These are phyloP conservation scores for Microcebus murinus DNA, from an alignment of 2,113 vertebrate species.

Conservation along the genomic window DNA sequence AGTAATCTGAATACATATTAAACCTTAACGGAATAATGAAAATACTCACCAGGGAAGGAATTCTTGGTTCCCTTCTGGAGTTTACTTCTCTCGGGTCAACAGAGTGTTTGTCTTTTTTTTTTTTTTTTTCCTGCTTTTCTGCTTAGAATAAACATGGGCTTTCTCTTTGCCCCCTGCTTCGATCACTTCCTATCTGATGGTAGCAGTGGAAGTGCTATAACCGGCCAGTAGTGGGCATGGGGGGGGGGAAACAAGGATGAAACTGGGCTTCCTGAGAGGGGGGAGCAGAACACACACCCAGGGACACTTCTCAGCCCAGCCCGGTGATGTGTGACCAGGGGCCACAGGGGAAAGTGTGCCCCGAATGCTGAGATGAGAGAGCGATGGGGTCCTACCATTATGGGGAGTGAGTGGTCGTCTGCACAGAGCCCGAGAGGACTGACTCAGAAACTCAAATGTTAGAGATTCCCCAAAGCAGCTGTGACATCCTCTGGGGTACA, in stretches of 20 bases:
- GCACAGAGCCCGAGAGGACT: background rate
- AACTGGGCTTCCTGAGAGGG: background rate
- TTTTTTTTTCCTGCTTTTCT: constrained; percentile 64
- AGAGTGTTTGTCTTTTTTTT: constrained; percentile 45
- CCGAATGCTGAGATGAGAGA: background rate
- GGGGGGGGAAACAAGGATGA: background rate
- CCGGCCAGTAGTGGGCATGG: background rate
- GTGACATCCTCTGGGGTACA: background rate
- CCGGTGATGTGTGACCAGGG: fast-evolving
- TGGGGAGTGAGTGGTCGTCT: background rate
- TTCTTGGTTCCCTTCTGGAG: constrained; percentile 79
- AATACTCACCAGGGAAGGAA: constrained; percentile 83
- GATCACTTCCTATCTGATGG: constrained; percentile 73
- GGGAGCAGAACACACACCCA: background rate
- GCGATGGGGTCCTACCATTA: background rate
- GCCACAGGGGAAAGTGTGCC: background rate
- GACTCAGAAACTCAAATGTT: background rate
- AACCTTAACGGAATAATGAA: constrained; percentile 85
- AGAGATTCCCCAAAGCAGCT: background rate
- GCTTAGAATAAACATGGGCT: constrained; percentile 48
- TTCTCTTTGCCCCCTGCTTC: constrained; percentile 75
- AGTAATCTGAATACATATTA: constrained; percentile 93
- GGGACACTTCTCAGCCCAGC: background rate
- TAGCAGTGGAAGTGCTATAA: constrained; percentile 57
- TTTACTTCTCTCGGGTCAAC: constrained; percentile 83